Percentiles rank a stretch among this genome's conserved stretches.
Conservation (phyloP, 2,113 vertebrate genomes). For the Maccullochella peelii region DNA sequence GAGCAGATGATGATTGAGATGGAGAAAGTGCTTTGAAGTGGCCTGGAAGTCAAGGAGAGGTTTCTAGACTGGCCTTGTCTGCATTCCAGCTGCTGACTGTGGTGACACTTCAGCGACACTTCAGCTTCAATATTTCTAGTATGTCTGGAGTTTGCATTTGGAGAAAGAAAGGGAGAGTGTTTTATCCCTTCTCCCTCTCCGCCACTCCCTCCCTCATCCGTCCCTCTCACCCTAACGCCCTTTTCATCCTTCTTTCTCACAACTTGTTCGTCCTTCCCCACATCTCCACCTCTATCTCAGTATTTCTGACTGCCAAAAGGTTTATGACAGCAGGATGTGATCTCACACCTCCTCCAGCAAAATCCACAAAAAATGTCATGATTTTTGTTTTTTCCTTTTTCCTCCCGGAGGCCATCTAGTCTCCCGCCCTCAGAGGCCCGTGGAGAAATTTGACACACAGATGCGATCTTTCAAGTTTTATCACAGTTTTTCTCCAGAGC, state of each 20-base stretch:
- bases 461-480: constrained; percentile 60
- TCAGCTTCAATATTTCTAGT: not conserved
- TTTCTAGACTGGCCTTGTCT: not conserved
- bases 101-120: constrained; percentile 34
- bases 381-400: constrained; percentile 11
- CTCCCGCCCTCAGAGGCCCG: constrained; percentile 44
- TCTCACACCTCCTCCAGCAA: constrained; percentile 62
- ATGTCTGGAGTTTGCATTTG: not conserved
- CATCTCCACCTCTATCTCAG: constrained; percentile 18
- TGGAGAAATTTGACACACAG: constrained; percentile 69
- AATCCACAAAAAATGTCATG: constrained; percentile 46
- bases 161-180: not conserved
- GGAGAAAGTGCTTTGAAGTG: constrained; percentile 29
- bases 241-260: constrained; percentile 24
- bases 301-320: constrained; percentile 33
- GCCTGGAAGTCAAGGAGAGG: constrained; percentile 5
- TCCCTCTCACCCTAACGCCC: not conserved
- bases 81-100: constrained; percentile 38
- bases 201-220: not conserved
- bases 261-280: not conserved
- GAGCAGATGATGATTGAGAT: constrained; percentile 8
- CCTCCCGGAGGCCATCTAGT: not conserved
- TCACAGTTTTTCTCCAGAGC: constrained; percentile 38
- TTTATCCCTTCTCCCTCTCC: not conserved
- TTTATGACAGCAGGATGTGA: constrained; percentile 71